Evolutionary conservation across 2,113 vertebrate species (phyloP).

Genomic region (Tragulus kanchil): DNA sequence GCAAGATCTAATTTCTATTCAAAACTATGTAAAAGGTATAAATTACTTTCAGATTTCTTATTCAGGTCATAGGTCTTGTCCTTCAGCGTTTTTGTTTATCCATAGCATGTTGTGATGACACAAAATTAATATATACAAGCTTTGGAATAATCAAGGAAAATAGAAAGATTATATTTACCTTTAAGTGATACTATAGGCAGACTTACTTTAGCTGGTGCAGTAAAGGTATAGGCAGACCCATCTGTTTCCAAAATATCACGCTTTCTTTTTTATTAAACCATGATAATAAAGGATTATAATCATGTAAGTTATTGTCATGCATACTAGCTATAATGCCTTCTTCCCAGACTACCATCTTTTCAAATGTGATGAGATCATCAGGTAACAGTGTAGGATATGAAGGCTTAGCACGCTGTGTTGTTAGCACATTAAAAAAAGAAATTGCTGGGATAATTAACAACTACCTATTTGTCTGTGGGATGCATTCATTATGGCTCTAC

Average conservation of each 20-base stretch:
- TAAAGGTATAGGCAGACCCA: conserved; percentile 81
- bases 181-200: conserved; percentile 82
- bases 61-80: conserved; percentile 90
- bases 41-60: conserved; percentile 89
- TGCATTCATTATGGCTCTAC: conserved; percentile 91
- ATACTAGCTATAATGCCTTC: conserved; percentile 85
- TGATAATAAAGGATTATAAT: conserved; percentile 85
- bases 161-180: conserved; percentile 87
- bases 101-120: conserved; percentile 89
- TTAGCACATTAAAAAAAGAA: conserved; percentile 92
- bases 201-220: conserved; percentile 77
- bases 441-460: conserved; percentile 93
- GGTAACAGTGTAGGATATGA: conserved; percentile 90
- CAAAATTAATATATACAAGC: conserved; percentile 87
- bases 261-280: conserved; percentile 84
- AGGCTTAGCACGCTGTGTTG: conserved; percentile 88
- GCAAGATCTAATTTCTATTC: conserved; percentile 89
- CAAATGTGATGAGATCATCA: conserved; percentile 91
- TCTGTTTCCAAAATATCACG: conserved; percentile 84
- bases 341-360: conserved; percentile 87
- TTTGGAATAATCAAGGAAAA: conserved; percentile 89
- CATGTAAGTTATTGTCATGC: conserved; percentile 84
- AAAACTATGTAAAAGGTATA: conserved; percentile 83
- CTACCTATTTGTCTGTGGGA: conserved; percentile 92
- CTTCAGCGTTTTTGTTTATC: conserved; percentile 88